Evolutionary conservation across 64 coral and sea anemone species (phyloP).

Genomic region (Exaiptasia diaphana): DNA sequence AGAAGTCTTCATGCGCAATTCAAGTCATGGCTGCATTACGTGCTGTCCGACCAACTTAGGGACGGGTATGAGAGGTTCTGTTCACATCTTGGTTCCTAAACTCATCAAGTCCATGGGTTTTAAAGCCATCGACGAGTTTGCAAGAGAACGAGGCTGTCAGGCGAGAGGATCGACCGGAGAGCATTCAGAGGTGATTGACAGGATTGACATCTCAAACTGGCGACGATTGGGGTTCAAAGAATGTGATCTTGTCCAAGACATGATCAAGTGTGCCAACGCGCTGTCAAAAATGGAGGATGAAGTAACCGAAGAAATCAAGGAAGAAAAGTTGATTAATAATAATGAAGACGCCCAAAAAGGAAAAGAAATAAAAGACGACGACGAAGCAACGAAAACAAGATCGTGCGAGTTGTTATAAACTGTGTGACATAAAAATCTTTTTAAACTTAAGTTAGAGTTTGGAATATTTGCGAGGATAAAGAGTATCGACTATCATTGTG

Average conservation of each 20-base stretch:
- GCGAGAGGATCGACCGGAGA: slow-evolving; percentile 63
- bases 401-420: no score
- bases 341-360: neutral
- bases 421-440: no score
- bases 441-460: no score
- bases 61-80: slow-evolving; percentile 58
- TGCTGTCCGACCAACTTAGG: slow-evolving; percentile 75
- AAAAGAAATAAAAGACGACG: neutral
- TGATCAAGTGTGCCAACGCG: slow-evolving; percentile 61
- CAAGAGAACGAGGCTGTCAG: slow-evolving; percentile 11
- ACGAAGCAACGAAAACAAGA: neutral
- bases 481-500: no score
- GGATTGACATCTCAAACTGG: slow-evolving; percentile 59
- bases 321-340: neutral
- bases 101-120: slow-evolving; percentile 42
- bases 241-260: slow-evolving; percentile 37
- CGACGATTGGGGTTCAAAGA: slow-evolving; percentile 43
- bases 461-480: no score
- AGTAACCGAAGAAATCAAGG: no score
- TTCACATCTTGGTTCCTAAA: slow-evolving; percentile 53
- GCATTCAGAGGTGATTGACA: slow-evolving; percentile 56
- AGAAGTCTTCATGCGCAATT: slow-evolving; percentile 25
- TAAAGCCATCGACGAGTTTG: slow-evolving; percentile 34
- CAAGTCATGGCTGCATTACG: slow-evolving; percentile 51
- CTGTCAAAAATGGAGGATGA: slow-evolving; percentile 37